Evolutionary conservation across 2,797 vertebrate genomes (phyloP).

Genomic region (Diglossa cyanea): DNA sequence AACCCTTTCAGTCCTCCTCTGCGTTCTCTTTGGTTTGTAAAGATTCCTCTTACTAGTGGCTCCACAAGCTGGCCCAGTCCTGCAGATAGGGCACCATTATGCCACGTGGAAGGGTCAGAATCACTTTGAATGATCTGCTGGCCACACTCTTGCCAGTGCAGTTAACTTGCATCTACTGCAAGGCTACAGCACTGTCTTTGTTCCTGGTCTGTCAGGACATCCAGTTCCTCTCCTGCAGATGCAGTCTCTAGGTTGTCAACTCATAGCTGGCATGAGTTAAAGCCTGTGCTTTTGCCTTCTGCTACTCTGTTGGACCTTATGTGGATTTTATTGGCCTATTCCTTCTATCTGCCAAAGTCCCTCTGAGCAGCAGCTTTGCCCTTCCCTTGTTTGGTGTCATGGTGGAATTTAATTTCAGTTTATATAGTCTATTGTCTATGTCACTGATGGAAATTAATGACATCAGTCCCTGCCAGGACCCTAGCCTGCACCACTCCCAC

Average conservation of each 20-base stretch:
- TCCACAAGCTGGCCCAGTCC: not conserved
- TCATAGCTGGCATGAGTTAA: not conserved
- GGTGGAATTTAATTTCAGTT: not conserved
- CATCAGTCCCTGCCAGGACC: not conserved
- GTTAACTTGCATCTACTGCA: not conserved
- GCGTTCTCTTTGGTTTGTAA: not conserved
- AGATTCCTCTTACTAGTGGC: not conserved
- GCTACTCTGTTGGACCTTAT: not conserved
- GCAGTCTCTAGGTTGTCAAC: not conserved
- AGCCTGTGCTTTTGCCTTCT: not conserved
- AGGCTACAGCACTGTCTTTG: not conserved
- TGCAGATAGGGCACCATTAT: not conserved
- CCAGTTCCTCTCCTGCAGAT: not conserved
- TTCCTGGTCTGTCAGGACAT: not conserved
- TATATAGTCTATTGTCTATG: not conserved
- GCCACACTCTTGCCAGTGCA: not conserved
- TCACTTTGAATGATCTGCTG: not conserved
- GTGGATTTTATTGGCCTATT: not conserved
- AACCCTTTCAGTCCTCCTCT: not conserved
- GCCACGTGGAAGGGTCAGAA: rapidly evolving
- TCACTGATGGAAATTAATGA: not conserved
- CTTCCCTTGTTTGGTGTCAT: not conserved
- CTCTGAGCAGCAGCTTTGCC: not conserved
- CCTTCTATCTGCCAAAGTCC: not conserved
- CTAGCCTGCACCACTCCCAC: not conserved